Conservation (phyloP, 2,888 invertebrate genomes). For the Drosophila maculinotata region DNA sequence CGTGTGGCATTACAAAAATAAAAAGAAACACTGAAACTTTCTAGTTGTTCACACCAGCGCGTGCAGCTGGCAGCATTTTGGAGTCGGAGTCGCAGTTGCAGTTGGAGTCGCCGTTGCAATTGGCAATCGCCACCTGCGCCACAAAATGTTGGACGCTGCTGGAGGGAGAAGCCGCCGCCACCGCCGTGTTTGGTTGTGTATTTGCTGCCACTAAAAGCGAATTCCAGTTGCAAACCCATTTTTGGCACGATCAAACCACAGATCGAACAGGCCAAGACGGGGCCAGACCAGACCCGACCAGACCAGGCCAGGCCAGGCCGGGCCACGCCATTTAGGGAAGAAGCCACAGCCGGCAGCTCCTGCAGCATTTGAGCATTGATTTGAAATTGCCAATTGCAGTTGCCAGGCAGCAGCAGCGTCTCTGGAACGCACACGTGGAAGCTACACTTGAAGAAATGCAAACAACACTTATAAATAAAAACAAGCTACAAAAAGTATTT, state of each 20-base stretch:
- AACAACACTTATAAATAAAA: no score
- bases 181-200: conserved; percentile 21
- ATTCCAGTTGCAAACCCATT: conserved; percentile 81
- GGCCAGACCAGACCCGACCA: conserved; percentile 5
- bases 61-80: conserved; percentile 34
- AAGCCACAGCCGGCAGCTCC: conserved; percentile 48
- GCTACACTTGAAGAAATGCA: conserved; percentile 2
- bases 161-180: conserved; percentile 20
- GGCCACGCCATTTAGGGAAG: conserved; percentile 71
- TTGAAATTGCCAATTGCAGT: conserved; percentile 61
- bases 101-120: conserved; percentile 16
- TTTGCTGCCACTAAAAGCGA: conserved; percentile 73
- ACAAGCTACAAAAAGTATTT: no score
- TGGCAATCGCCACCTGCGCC: conserved; percentile 73
- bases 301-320: conserved; percentile 38
- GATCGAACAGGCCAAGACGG: conserved; percentile 45
- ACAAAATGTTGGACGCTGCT: conserved; percentile 35
- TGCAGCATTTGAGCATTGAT: conserved; percentile 61
- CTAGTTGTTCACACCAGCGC: conserved; percentile 77
- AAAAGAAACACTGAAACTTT: conserved; percentile 58
- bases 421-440: conserved; percentile 76
- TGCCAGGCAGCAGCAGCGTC: background rate
- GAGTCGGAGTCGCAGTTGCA: conserved; percentile 10
- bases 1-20: conserved; percentile 44
- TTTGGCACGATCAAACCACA: conserved; percentile 74